Evolutionary conservation across 2,797 vertebrate genomes (phyloP), one percentile per base, ranked within the genome.

Genomic region (Micropoecilia bifurca): DNA sequence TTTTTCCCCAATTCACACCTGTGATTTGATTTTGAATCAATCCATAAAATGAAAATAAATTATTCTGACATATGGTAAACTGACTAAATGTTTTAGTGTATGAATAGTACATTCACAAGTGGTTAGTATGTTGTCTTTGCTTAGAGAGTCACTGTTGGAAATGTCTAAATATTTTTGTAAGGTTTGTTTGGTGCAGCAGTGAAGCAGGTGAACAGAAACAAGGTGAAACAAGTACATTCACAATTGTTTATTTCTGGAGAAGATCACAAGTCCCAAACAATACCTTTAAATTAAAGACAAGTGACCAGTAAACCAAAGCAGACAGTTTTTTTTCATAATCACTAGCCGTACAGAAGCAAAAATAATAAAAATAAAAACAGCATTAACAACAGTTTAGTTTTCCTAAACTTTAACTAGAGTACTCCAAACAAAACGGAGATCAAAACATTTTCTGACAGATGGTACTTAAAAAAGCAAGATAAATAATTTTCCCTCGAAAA

Each of bases 211-310:
- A 86, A 63, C 0, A 79, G 81, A 82, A 28, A 3, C 85, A 57
- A 71, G 5, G n/a, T 8, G 45, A 69, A 78, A 53, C 68, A 33
- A 20, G 36, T 91, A 92, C 88, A 93, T 92, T 94, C 91, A 94
- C 86, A 87, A 83, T 1, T 82, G 81, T 95, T 95, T 94, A 95
- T 94, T 94, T 88, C 76, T 16, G 78, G 83, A 85, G 82, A 83
- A 80, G 88, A 91, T 83, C 85, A 90, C 85, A 91, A 90, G 91
- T 95, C 88, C 85, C 92, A 93, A 95, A 88, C 87, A 82, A 83
- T 73, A 41, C 75, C 75, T 85, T 82, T 66, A 76, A 91, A 86
- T 89, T 91, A 79, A 90, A 85, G 83, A 93, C 88, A 83, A 59
- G 80, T 83, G 89, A 92, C 83, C 89, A 84, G 81, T 86, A 85